Conservation (phyloP, 2,797 vertebrate species). For the Betta splendens region DNA sequence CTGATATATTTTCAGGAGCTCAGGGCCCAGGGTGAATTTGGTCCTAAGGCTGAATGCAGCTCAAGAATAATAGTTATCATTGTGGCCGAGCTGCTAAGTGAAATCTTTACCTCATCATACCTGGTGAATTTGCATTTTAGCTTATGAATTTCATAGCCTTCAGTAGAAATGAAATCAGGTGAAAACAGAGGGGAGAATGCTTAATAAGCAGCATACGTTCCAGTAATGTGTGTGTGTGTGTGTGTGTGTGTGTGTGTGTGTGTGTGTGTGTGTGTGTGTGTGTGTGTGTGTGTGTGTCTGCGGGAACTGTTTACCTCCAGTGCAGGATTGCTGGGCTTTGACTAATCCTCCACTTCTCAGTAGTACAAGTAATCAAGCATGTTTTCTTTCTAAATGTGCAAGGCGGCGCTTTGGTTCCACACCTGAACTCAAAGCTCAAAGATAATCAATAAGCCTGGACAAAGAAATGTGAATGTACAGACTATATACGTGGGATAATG, state of each 20-base stretch:
- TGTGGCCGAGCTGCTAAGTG: slow-evolving; percentile 15
- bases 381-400: slow-evolving; percentile 51
- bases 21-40: slow-evolving; percentile 38
- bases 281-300: no score
- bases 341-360: slow-evolving; percentile 50
- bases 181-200: no score
- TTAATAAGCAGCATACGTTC: no score
- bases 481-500: slow-evolving; percentile 28
- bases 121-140: slow-evolving; percentile 23
- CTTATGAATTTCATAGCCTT: no score
- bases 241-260: no score
- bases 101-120: slow-evolving; percentile 22
- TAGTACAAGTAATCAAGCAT: slow-evolving; percentile 43
- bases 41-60: slow-evolving; percentile 37
- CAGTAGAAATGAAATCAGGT: no score
- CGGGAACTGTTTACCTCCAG: slow-evolving; percentile 5
- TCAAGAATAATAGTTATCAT: slow-evolving; percentile 35
- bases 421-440: slow-evolving; percentile 39
- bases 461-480: slow-evolving; percentile 38
- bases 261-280: no score
- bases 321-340: slow-evolving; percentile 23
- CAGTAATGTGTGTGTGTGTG: no score
- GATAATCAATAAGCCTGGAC: slow-evolving; percentile 46
- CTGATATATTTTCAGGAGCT: slow-evolving; percentile 58
- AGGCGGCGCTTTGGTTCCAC: slow-evolving; percentile 59